These are phyloP conservation scores for Catostomus latipinnis DNA, from an alignment of 2,797 vertebrate genomes.

Conservation along the genomic window DNA sequence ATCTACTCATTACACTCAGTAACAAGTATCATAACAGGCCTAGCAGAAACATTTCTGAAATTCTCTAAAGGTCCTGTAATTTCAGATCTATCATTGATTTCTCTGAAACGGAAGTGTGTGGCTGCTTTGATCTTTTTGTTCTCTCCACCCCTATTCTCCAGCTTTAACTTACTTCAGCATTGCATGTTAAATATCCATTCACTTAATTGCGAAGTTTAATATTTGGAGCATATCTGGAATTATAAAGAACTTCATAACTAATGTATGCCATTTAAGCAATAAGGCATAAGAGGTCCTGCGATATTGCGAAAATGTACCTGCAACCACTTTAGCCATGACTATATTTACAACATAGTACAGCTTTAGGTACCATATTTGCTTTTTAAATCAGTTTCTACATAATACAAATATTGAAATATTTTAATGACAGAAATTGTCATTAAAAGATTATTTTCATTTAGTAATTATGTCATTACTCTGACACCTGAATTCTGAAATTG, in stretches of 20 bases:
- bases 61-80: not conserved
- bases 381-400: too few species aligned
- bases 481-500: too few species aligned
- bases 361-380: too few species aligned
- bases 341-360: too few species aligned
- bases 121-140: slow-evolving; percentile 4
- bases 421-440: too few species aligned
- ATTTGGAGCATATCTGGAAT: not conserved
- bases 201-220: not conserved
- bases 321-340: too few species aligned
- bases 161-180: not conserved
- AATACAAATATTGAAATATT: too few species aligned
- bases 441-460: too few species aligned
- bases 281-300: too few species aligned
- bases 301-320: too few species aligned
- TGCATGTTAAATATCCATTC: not conserved
- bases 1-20: not conserved
- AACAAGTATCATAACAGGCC: not conserved
- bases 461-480: too few species aligned
- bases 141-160: not conserved
- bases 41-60: not conserved
- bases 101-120: not conserved
- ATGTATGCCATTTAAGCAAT: not conserved
- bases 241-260: not conserved
- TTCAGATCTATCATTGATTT: slow-evolving; percentile 2